Conservation (phyloP, 92 coral and sea anemone genomes). For the Meandrina meandrites region DNA sequence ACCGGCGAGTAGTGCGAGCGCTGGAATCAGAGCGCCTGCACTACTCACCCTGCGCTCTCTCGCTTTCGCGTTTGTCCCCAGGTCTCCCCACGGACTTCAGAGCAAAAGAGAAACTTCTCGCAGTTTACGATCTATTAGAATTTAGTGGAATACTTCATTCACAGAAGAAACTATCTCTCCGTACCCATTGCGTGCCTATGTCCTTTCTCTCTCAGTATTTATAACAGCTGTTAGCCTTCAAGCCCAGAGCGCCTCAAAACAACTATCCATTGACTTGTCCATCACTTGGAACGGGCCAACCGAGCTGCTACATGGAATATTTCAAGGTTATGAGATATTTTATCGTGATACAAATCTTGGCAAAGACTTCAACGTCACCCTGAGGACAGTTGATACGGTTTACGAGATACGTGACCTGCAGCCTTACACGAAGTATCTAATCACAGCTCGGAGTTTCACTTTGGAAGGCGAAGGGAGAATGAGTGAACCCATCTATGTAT, state of each 20-base stretch:
- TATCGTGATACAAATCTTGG: slow-evolving; percentile 24
- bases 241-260: slow-evolving; percentile 1
- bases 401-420: slow-evolving; percentile 26
- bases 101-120: too few species aligned
- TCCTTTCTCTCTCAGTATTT: slow-evolving; percentile 10
- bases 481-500: slow-evolving; percentile 20
- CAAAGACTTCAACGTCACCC: slow-evolving; percentile 17
- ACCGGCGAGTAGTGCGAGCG: too few species aligned
- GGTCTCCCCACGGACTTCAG: too few species aligned
- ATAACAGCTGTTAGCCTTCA: slow-evolving; percentile 34
- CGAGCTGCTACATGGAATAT: slow-evolving; percentile 27
- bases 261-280: slow-evolving; percentile 15
- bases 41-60: too few species aligned
- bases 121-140: not conserved
- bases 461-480: slow-evolving; percentile 37
- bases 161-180: not conserved
- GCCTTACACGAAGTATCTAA: slow-evolving; percentile 20
- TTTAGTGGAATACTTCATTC: not conserved
- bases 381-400: slow-evolving; percentile 13
- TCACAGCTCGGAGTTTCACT: slow-evolving; percentile 32
- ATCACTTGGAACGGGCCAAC: slow-evolving; percentile 30
- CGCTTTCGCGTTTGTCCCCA: too few species aligned
- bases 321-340: slow-evolving; percentile 42
- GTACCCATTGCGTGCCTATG: not conserved
- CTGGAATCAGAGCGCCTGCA: too few species aligned